These are phyloP conservation scores for Oncorhynchus clarkii DNA, from an alignment of 2,113 vertebrate species.

Conservation along the genomic window DNA sequence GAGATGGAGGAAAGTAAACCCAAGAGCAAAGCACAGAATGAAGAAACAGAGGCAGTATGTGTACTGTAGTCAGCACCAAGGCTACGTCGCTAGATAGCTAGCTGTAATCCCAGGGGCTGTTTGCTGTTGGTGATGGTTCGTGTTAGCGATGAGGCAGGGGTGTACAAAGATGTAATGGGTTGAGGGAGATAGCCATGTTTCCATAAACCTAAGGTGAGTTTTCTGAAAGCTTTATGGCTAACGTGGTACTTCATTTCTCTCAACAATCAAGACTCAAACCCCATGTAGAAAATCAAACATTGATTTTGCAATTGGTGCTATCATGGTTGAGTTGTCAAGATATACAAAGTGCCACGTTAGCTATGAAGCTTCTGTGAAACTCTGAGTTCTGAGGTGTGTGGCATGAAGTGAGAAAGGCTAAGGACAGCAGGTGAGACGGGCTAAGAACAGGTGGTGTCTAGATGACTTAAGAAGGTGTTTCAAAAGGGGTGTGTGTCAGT, in stretches of 20 bases:
- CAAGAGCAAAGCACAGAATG: not conserved
- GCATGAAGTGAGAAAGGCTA: not conserved
- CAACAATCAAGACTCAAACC: too few species aligned
- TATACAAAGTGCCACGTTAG: too few species aligned
- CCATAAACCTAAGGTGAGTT: too few species aligned
- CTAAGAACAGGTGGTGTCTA: not conserved
- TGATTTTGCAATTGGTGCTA: too few species aligned
- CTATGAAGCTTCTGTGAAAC: too few species aligned
- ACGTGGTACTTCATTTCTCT: too few species aligned
- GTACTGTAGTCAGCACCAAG: slow-evolving; percentile 14
- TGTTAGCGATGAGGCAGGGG: not conserved
- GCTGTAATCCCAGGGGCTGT: not conserved
- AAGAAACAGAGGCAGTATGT: not conserved
- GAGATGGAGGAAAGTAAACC: not conserved
- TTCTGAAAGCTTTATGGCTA: too few species aligned
- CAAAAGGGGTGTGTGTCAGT: not conserved
- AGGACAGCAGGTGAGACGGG: not conserved
- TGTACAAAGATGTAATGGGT: not conserved
- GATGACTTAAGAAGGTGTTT: slow-evolving; percentile 13
- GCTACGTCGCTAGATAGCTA: not conserved
- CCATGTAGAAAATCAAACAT: too few species aligned
- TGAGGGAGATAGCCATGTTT: not conserved
- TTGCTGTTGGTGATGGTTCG: not conserved
- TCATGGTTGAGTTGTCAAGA: too few species aligned
- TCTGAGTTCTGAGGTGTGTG: not conserved